Base-by-base conservation (phyloP, 2,888 invertebrate species). In the Melipona bicolor region DNA sequence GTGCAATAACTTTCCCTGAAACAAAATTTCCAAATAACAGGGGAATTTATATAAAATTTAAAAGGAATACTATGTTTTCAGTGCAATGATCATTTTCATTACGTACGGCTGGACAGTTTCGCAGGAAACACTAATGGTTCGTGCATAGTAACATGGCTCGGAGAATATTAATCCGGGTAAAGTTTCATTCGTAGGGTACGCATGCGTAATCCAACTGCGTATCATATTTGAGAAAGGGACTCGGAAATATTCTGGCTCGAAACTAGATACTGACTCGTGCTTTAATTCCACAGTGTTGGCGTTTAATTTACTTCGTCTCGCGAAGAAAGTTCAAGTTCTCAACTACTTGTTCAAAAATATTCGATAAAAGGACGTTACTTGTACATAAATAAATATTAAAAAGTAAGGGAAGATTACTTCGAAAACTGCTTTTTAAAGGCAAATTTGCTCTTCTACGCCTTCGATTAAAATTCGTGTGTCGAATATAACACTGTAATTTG, bases 141-240 rank as follows among this genome's bases (percentile, higher is more conserved):
- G 19, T 17, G 59, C 52, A 43, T 49, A 13, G 62, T 65, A 19
- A 50, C 24, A 52, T 67, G 67, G 49, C 59, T 52, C 70, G 24
- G 56, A 17, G 36, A 24, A 64, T 68, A 78, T 72, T 78, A 78
- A 78, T 50, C 74, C 50, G 59, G 56, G 69, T 43, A 52, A 59
- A 78, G 74, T 74, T 77, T 69, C 70, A 68, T 77, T 78, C 68
- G 69, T 27, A 32, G 56, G 32, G 52, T 54, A 62, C 21, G 71
- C 56, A n/a, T 36, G 56, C 13, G 64, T 75, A 68, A 82, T 82
- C 65, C 21, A 21, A 21, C 32, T 56, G 50, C 54, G 56, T 52
- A 65, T 64, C 74, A 32, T 27, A 43, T 50, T 52, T 21, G 64
- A 65, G 49, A 43, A 43, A 43, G 54, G 52, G n/a, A 61, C 32